These are phyloP conservation scores for Gasterosteus aculeatus DNA, from an alignment of 2,113 vertebrate species.

Conservation along the genomic window DNA sequence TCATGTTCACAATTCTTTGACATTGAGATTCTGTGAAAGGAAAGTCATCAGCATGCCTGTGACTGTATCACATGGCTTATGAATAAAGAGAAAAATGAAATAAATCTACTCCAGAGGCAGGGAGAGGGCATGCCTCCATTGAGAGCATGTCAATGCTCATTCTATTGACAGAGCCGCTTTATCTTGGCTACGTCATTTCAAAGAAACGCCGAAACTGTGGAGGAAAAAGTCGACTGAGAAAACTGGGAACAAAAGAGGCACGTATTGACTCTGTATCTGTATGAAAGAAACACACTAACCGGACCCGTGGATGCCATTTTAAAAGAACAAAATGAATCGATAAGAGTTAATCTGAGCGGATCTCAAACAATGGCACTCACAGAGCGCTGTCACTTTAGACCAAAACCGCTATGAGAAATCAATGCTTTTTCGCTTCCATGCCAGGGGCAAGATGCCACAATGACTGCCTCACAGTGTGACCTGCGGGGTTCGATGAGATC, in stretches of 20 bases:
- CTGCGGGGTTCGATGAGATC: slow-evolving; percentile 24
- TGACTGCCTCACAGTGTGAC: slow-evolving; percentile 8
- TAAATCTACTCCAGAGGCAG: slow-evolving; percentile 47
- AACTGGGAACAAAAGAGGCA: slow-evolving; percentile 53
- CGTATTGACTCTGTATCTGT: slow-evolving; percentile 64
- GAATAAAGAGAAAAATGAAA: slow-evolving; percentile 38
- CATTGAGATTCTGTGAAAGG: slow-evolving; percentile 13
- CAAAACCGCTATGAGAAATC: slow-evolving; percentile 67
- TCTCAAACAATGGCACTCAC: slow-evolving; percentile 63
- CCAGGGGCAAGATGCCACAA: slow-evolving; percentile 26
- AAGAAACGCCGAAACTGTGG: slow-evolving; percentile 31
- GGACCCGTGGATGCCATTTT: slow-evolving; percentile 53
- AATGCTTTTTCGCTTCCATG: slow-evolving; percentile 49
- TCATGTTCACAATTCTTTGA: slow-evolving; percentile 29
- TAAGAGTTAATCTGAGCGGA: slow-evolving; percentile 53
- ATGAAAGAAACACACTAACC: slow-evolving; percentile 60
- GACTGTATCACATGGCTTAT: slow-evolving; percentile 42
- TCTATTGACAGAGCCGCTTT: slow-evolving; percentile 50
- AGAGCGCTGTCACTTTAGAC: slow-evolving; percentile 61
- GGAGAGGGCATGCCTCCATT: slow-evolving; percentile 41
- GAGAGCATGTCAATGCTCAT: slow-evolving; percentile 54
- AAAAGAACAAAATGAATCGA: slow-evolving; percentile 71
- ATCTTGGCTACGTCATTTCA: slow-evolving; percentile 15
- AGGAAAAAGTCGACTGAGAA: slow-evolving; percentile 44
- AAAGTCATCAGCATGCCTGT: slow-evolving; percentile 36